These are phyloP conservation scores for Falcaria lacertinaria DNA, from an alignment of 2,888 invertebrate genomes.

Conservation along the genomic window DNA sequence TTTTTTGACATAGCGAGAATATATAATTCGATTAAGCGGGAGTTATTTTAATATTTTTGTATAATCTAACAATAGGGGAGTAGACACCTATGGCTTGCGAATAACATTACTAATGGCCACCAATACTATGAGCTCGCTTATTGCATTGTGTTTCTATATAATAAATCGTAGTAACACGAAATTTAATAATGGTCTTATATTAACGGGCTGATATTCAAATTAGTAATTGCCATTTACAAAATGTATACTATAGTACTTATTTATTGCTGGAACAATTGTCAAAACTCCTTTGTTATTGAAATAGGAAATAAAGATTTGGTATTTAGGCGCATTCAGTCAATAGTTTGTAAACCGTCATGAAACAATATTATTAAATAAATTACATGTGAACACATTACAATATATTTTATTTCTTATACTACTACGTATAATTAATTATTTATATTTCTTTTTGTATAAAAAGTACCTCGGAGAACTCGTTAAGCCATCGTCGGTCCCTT, in stretches of 20 bases:
- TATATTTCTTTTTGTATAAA: too few species aligned
- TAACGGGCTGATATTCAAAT: conserved; percentile 25
- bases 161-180: conserved; percentile 21
- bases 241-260: too few species aligned
- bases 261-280: too few species aligned
- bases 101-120: conserved; percentile 77
- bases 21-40: conserved; percentile 49
- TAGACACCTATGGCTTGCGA: conserved; percentile 75
- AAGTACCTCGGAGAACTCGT: too few species aligned
- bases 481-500: too few species aligned
- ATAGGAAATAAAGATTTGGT: conserved; percentile 36
- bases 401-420: conserved; percentile 16
- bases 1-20: conserved; percentile 42
- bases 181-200: conserved; percentile 15
- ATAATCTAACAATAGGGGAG: conserved; percentile 71
- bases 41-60: conserved; percentile 65
- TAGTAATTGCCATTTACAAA: conserved; percentile 12
- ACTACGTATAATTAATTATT: too few species aligned
- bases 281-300: too few species aligned
- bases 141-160: conserved; percentile 72
- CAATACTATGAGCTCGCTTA: conserved; percentile 71
- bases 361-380: conserved; percentile 66
- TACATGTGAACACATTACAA: conserved; percentile 55
- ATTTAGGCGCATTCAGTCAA: conserved; percentile 45
- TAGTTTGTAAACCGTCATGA: conserved; percentile 56